Evolutionary conservation across 2,113 vertebrate genomes (phyloP).

Genomic region (Paralichthys olivaceus): DNA sequence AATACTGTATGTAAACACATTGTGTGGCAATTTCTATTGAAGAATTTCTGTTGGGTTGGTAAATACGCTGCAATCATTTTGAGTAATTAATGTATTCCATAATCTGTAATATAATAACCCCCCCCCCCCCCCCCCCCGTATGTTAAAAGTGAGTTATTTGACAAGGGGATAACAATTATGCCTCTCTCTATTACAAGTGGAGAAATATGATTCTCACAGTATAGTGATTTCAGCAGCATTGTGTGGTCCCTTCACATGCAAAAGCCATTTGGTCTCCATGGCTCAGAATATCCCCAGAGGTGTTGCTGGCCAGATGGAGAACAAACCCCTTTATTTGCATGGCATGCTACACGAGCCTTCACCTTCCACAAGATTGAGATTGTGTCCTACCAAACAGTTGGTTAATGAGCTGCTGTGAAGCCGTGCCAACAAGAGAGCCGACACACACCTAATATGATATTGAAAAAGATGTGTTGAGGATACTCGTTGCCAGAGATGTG

Average conservation of each 20-base stretch:
- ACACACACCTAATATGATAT: slow-evolving; percentile 66
- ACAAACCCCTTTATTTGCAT: slow-evolving; percentile 74
- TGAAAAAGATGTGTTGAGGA: slow-evolving; percentile 52
- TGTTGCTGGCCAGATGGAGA: slow-evolving; percentile 72
- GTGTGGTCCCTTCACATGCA: slow-evolving; percentile 53
- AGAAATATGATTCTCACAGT: slow-evolving; percentile 36
- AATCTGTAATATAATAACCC: no score
- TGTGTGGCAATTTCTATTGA: no score
- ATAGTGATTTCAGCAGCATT: slow-evolving; percentile 45
- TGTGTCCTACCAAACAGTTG: slow-evolving; percentile 76
- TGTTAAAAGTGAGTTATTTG: slow-evolving; percentile 27
- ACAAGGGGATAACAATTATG: slow-evolving; percentile 13
- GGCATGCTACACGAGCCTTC: slow-evolving; percentile 71
- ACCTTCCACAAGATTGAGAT: slow-evolving; percentile 73
- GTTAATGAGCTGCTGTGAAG: slow-evolving; percentile 73
- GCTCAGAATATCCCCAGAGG: slow-evolving; percentile 64
- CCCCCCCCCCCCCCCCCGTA: no score
- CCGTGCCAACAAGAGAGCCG: slow-evolving; percentile 64
- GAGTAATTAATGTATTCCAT: no score
- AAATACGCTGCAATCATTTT: no score
- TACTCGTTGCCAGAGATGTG: slow-evolving; percentile 44
- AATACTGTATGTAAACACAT: no score
- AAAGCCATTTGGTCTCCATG: slow-evolving; percentile 65
- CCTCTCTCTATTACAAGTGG: slow-evolving; percentile 30
- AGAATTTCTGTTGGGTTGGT: no score